Evolutionary conservation across 2,113 vertebrate species (phyloP).

Genomic region (Phylloscopus trochilus): DNA sequence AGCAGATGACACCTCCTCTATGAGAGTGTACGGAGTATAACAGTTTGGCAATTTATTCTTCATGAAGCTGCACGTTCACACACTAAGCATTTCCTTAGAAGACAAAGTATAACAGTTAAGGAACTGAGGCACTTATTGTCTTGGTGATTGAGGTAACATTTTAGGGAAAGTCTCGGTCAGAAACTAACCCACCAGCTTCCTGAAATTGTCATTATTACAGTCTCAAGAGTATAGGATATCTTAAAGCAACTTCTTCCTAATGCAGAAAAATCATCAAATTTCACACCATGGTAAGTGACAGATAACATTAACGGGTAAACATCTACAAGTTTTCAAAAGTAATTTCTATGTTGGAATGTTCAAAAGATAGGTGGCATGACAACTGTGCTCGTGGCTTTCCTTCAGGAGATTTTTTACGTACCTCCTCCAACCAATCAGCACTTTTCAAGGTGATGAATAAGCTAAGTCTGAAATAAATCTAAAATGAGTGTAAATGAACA

Average conservation of each 20-base stretch:
- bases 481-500: neutral
- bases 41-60: neutral
- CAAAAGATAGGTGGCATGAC: neutral
- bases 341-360: neutral
- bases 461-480: neutral
- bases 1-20: neutral
- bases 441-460: neutral
- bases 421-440: accelerated
- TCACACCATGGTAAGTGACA: neutral
- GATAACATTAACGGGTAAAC: neutral
- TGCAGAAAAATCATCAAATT: neutral
- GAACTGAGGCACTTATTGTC: neutral
- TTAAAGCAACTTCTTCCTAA: neutral
- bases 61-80: accelerated
- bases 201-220: neutral
- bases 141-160: neutral
- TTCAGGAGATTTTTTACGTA: neutral
- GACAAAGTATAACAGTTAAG: neutral
- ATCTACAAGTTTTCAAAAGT: neutral
- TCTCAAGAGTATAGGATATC: neutral
- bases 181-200: neutral
- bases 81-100: neutral
- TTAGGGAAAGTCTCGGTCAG: neutral
- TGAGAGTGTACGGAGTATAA: neutral
- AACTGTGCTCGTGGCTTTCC: neutral